Evolutionary conservation across 2,113 vertebrate genomes (phyloP), one percentile per base, ranked within the genome.

Genomic region (Pipra filicauda): DNA sequence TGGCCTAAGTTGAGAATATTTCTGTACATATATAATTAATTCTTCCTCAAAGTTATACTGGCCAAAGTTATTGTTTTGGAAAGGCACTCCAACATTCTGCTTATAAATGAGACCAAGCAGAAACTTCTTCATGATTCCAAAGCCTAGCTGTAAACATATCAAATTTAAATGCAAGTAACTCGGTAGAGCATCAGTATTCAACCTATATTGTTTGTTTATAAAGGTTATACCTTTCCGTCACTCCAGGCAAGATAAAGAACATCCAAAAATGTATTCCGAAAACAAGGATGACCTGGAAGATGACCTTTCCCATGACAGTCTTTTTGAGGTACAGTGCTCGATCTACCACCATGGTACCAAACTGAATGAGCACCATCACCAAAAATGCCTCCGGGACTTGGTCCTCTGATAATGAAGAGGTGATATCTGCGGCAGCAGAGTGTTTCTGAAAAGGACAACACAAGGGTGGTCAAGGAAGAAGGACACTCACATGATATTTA

Each of bases 221-320:
- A 81, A 23, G 11, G 81, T 96, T 98, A 85, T 97, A 99, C 99
- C 99, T 99, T 43, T 99, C 98, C 43, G 99, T 99, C 92, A 99
- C 98, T 85, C 96, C 96, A 33, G 99, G 99, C 72, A 99, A 98
- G 97, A 99, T 99, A 94, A 99, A 99, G 97, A 99, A 99, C 99
- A 99, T 99, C 99, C 99, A 99, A 97, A 99, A 99, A 96, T 99
- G 99, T 96, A 99, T 99, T 51, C 99, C 99, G 2, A 99, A 99
- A 83, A 99, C 99, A 37, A 99, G 98, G 96, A 99, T 98, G 96
- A 99, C 99, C 96, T 99, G 99, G 94, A 99, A 99, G 89, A 99
- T 98, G 83, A 99, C 99, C 85, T 99, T 99, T 31, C 99, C 99
- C 98, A 99, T 93, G 22, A 99, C 99, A 4, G 99, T 99, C 97